These are phyloP conservation scores for Carassius gibelio DNA, from an alignment of 2,113 vertebrate species.

Conservation along the genomic window DNA sequence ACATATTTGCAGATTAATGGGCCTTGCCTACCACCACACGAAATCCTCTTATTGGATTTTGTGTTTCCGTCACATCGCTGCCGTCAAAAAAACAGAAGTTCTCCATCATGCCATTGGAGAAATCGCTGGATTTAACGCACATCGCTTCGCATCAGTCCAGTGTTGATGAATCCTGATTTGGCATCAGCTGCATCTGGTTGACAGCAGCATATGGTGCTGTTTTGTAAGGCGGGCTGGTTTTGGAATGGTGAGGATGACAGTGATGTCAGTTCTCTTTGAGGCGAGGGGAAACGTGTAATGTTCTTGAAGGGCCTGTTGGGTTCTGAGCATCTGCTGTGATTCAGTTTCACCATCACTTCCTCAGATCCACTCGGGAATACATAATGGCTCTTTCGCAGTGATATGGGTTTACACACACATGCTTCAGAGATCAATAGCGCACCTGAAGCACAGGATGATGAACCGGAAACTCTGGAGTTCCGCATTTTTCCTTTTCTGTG, in stretches of 20 bases:
- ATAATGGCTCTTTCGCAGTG: constrained; percentile 30
- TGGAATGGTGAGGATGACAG: constrained; percentile 43
- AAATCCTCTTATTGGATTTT: constrained; percentile 58
- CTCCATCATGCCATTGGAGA: constrained; percentile 26
- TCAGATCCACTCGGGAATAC: constrained; percentile 28
- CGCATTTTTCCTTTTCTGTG: neutral
- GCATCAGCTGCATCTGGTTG: constrained; percentile 31
- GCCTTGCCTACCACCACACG: constrained; percentile 22
- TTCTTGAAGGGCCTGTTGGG: constrained; percentile 40
- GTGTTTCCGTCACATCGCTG: constrained; percentile 36
- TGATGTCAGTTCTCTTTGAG: constrained; percentile 39
- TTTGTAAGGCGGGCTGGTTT: constrained; percentile 32
- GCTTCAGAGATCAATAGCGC: constrained; percentile 19
- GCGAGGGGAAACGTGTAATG: constrained; percentile 41
- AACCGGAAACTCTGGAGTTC: constrained; percentile 17
- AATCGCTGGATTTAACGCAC: constrained; percentile 29
- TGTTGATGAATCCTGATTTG: constrained; percentile 18
- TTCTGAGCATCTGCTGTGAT: constrained; percentile 46
- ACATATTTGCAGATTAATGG: constrained; percentile 58
- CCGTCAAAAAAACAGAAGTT: constrained; percentile 50
- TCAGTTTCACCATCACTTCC: constrained; percentile 31
- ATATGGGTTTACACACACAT: neutral
- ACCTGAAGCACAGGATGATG: constrained; percentile 5
- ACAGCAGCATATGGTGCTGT: constrained; percentile 51
- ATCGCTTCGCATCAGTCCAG: neutral